Base-by-base conservation (phyloP, 2,888 invertebrate species). In the Nomada lathburiana region DNA sequence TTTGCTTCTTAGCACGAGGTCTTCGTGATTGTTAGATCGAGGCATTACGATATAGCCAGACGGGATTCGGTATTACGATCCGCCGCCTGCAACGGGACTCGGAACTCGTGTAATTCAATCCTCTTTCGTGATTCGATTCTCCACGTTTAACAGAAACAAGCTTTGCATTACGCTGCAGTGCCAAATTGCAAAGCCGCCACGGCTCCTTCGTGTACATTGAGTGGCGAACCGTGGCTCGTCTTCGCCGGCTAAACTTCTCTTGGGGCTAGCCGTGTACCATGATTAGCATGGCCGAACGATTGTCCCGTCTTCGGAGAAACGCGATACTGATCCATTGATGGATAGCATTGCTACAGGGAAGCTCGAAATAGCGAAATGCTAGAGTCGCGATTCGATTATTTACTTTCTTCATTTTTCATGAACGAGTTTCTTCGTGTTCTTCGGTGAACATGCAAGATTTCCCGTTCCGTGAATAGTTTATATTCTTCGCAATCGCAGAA, bases 51-150 rank as follows among this genome's bases (percentile, higher is more conserved):
- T 76, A 75, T 76, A 82, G 29, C 47, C 47, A 50, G n/a, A 20
- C 42, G 53, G 53, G 50, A 83, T 73, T 50, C 70, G 73, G 69
- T 63, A 81, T 73, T 83, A 82, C 72, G 62, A 44, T n/a, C n/a
- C 55, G 59, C 70, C 50, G 42, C 44, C 36, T 55, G 64, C 74
- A 82, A 62, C 70, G 55, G 36, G 62, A 44, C 59, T 47, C 59
- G 70, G 65, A 65, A 74, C 63, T 82, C 77, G 53, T 67, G 77
- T 83, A 83, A 83, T 82, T 82, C 82, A 82, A 82, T 82, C 76
- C 82, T 67, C 82, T 82, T 81, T 82, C 82, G 76, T 82, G 82
- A 82, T 82, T 72, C 76, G 76, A 82, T 82, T 82, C 74, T 73
- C 82, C 55, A 69, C 71, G 74, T 78, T 78, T 62, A 69, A 71